Conservation (phyloP, 2,113 vertebrate species). For the Sinocyclocheilus anophthalmus region DNA sequence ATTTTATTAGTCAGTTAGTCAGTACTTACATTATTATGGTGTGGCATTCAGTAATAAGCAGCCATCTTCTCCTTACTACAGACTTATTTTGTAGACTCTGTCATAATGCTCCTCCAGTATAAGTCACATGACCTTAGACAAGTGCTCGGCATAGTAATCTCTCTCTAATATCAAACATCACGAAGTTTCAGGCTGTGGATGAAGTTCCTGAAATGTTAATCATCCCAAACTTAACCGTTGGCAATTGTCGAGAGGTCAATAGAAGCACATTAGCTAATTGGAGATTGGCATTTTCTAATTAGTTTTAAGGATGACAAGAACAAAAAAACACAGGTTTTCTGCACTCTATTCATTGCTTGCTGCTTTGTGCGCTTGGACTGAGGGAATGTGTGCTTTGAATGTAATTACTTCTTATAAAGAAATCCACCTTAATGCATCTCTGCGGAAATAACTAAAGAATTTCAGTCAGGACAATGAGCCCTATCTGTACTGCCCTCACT, state of each 20-base stretch:
- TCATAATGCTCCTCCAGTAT: not conserved
- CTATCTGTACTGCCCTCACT: conserved; percentile 29
- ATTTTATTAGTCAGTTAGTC: not conserved
- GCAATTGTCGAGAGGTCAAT: conserved; percentile 78
- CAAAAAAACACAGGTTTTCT: conserved; percentile 58
- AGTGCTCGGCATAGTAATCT: not conserved
- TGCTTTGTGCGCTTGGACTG: conserved; percentile 45
- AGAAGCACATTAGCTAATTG: conserved; percentile 62
- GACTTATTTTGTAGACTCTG: not conserved
- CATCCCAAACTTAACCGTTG: conserved; percentile 76
- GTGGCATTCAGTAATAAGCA: not conserved
- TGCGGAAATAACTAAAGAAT: conserved; percentile 41
- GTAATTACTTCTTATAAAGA: conserved; percentile 56
- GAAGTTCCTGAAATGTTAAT: conserved; percentile 83
- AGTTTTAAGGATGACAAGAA: conserved; percentile 56
- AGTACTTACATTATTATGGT: not conserved
- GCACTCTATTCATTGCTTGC: conserved; percentile 53
- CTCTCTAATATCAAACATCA: conserved; percentile 15
- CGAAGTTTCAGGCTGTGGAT: conserved; percentile 70
- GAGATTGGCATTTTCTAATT: conserved; percentile 62
- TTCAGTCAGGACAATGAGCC: conserved; percentile 42
- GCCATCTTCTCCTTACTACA: not conserved
- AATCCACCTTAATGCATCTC: conserved; percentile 56
- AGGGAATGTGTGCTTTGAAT: conserved; percentile 42
- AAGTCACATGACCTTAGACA: not conserved